Base-by-base conservation (phyloP, 2,888 invertebrate genomes). In the Ypsolopha scabrella region DNA sequence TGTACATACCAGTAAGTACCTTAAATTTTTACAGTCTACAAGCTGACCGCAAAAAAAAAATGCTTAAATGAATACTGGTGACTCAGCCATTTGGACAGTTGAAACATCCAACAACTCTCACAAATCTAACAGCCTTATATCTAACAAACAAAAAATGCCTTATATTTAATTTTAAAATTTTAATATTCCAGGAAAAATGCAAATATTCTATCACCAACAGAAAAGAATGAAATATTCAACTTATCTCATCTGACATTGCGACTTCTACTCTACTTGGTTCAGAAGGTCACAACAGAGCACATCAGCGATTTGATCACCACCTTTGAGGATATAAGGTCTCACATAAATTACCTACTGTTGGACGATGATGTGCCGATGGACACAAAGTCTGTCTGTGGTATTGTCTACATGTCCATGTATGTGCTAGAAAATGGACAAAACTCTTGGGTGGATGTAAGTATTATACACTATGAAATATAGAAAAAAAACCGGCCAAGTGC, bases 301-400 rank as follows among this genome's bases (percentile, higher is more conserved):
- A 51, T 45, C 7, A 36, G 48, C 0, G 58, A 59, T 51, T 46
- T 78, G 36, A 60, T 35, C 14, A 43, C 53, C 55, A 57, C 63
- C 47, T 72, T 71, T 24, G 39, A 51, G 0, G 52, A 48, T 0
- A 63, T 74, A 60, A 65, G 63, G 53, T 41, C 39, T 8, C 56
- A 54, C 56, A 63, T 80, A 4, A 64, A 75, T 34, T 50, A 68
- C 2, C 56, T 87, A 7, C 63, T 89, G 52, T 68, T 70, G 47
- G 71, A 89, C 58, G 72, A 75, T 6, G 88, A 89, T 53, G 78
- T 90, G 1, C 89, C 90, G 0, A 90, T 91, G 87, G 92, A 92
- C 61, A 88, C 90, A 0, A 90, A 90, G 62, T 87, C 88, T 6
- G 89, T 92, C 60, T 88, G 88, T 55, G 91, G 90, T 0, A 82